Evolutionary conservation across 2,888 invertebrate species (phyloP).

Genomic region (Catonia carolina): DNA sequence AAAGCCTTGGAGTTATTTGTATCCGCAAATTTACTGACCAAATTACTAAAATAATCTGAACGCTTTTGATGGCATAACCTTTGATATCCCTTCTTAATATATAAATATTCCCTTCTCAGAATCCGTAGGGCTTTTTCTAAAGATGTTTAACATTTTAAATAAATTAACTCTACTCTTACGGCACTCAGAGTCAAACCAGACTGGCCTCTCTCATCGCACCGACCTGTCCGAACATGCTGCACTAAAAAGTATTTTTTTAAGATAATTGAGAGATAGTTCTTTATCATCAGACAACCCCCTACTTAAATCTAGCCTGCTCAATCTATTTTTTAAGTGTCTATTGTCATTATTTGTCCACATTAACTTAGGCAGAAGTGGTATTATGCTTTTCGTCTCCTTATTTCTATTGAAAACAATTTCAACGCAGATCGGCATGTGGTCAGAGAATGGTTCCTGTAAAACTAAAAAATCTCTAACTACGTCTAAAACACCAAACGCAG

Average conservation of each 20-base stretch:
- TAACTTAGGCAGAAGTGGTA: constrained; percentile 13
- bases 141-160: constrained; percentile 5
- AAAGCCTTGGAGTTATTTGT: constrained; percentile 8
- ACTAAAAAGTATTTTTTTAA: neutral
- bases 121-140: constrained; percentile 1
- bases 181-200: constrained; percentile 6
- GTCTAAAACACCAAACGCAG: neutral
- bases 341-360: neutral
- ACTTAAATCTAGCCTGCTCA: too few relatives aligned
- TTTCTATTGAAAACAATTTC: neutral
- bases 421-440: constrained; percentile 12
- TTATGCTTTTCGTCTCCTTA: neutral
- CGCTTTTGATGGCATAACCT: neutral
- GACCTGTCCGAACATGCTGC: neutral
- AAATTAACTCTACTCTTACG: neutral
- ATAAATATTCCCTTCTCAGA: neutral
- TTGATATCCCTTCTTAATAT: neutral
- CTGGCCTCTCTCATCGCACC: neutral
- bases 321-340: neutral
- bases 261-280: too few relatives aligned
- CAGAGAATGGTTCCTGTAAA: neutral
- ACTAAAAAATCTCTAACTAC: constrained; percentile 11
- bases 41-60: neutral
- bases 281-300: too few relatives aligned
- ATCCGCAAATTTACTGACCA: neutral